Base-by-base conservation (phyloP, 2,113 vertebrate species). In the Heterocephalus glaber region DNA sequence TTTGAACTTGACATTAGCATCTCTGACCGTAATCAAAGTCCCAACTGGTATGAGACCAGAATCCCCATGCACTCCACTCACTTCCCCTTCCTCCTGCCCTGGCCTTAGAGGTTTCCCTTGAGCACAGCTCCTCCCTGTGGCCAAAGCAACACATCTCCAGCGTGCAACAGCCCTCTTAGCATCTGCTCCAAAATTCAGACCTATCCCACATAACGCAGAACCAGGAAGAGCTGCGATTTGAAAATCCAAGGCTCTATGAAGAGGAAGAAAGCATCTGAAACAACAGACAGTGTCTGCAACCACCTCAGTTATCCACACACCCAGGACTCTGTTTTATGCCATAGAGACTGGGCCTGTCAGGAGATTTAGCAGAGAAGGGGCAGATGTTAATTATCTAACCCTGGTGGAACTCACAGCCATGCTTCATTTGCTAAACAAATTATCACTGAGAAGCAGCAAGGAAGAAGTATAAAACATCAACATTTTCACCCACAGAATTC, bases 141-240 rank as follows among this genome's bases (percentile, higher is more conserved):
- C 20, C 26, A 38, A 61, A 68, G 24, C 9, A 0, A 38, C 24
- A 13, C 30, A 60, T 92, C 47, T 5, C 22, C n/a, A 30, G 22
- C 0, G 12, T 7, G 0, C n/a, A n/a, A n/a, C 84, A 6, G 63
- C 35, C 38, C 49, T 92, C 54, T 61, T 2, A 4, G 12, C 9
- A 22, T 3, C 10, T 24, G 47, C 0, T 33, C 11, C 0, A 24
- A 9, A n/a, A 7, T 12, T 16, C 33, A 70, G 41, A 35, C 2
- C 1, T 2, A 2, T 10, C 7, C 26, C 8, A 49, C 2, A 5
- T 1, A 20, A 33, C 4, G 7, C 2, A 38, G 30, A n/a, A 1
- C 19, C 2, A 35, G 10, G 70, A 16, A 33, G 28, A 4, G 35
- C 41, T 7, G 24, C 35, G 63, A 30, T 28, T 4, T 22, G 1